These are phyloP conservation scores for Dynastes grantii DNA, from an alignment of 2,888 invertebrate genomes.

Conservation along the genomic window DNA sequence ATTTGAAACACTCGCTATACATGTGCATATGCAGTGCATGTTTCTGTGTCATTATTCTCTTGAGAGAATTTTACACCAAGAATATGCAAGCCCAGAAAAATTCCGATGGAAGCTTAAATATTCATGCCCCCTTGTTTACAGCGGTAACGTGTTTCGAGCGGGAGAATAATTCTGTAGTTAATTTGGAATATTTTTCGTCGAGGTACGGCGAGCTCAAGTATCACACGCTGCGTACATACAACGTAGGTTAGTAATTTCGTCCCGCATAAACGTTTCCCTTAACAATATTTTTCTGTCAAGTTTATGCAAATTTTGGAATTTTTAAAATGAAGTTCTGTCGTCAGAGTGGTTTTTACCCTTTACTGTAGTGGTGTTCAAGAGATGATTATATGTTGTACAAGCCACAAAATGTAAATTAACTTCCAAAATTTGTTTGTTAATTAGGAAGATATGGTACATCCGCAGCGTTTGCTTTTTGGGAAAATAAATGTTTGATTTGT, in stretches of 20 bases:
- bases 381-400: not conserved
- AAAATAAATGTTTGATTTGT: no score
- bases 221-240: not conserved
- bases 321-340: constrained; percentile 11
- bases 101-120: constrained; percentile 19
- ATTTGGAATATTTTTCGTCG: constrained; percentile 28
- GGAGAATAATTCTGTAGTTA: constrained; percentile 36
- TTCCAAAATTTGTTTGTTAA: not conserved
- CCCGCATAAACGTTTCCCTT: not conserved
- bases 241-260: constrained; percentile 17
- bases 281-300: constrained; percentile 10
- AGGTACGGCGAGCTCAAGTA: not conserved
- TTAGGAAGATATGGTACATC: not conserved
- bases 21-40: not conserved
- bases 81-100: constrained; percentile 1
- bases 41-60: not conserved
- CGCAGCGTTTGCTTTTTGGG: no score
- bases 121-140: constrained; percentile 39
- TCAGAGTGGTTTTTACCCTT: not conserved
- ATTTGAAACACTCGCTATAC: not conserved
- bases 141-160: not conserved
- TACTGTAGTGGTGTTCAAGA: not conserved
- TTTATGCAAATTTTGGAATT: constrained; percentile 33
- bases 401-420: not conserved
- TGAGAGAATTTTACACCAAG: constrained; percentile 7